Conservation (phyloP, 2,797 vertebrate genomes). For the Holocentrus rufus region DNA sequence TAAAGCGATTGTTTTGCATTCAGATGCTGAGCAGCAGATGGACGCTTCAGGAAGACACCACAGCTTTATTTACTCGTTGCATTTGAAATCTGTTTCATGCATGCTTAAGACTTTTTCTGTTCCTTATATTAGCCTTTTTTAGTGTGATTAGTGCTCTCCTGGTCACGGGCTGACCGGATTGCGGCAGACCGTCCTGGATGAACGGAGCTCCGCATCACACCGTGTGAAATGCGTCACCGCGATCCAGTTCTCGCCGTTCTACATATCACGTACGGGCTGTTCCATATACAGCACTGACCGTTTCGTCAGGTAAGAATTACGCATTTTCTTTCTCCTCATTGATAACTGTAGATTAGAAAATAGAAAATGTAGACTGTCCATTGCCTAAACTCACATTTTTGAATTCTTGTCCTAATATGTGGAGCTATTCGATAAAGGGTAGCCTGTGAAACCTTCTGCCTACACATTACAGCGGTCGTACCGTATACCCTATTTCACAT, state of each 20-base stretch:
- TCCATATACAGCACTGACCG: conserved; percentile 34
- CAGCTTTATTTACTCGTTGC: conserved; percentile 28
- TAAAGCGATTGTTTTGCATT: conserved; percentile 75
- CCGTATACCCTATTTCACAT: conserved; percentile 30
- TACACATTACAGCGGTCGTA: conserved; percentile 43
- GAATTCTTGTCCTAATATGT: conserved; percentile 15
- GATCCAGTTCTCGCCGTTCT: conserved; percentile 63
- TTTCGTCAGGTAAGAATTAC: conserved; percentile 64
- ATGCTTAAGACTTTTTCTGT: conserved; percentile 2
- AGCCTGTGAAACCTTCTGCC: conserved; percentile 42
- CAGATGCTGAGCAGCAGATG: conserved; percentile 69
- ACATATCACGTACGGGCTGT: conserved; percentile 55
- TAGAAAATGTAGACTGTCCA: not conserved
- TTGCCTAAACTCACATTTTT: conserved; percentile 29
- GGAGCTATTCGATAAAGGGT: conserved; percentile 14
- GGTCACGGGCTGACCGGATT: conserved; percentile 52
- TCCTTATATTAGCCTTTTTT: conserved; percentile 2
- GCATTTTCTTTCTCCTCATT: not conserved
- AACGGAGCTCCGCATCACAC: conserved; percentile 68
- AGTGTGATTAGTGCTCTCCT: conserved; percentile 5
- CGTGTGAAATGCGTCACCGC: conserved; percentile 80
- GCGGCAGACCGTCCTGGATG: conserved; percentile 63
- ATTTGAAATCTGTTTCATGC: conserved; percentile 26
- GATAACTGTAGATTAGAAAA: accelerated
- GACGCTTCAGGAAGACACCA: conserved; percentile 37